Conservation (phyloP, 2,113 vertebrate genomes). For the Myanophis thanlyinensis region DNA sequence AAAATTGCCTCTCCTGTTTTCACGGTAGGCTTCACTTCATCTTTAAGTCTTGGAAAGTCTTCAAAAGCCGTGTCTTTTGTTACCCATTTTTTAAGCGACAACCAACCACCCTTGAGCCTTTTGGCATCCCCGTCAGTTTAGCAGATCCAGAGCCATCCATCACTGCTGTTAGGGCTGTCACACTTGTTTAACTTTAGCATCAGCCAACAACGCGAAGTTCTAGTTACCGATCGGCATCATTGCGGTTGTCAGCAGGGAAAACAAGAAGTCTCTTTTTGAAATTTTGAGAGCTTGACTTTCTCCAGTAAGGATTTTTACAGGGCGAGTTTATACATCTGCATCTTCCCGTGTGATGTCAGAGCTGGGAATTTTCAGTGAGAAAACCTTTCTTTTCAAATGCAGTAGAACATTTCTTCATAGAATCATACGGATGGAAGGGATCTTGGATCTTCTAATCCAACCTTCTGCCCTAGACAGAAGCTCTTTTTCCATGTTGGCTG, state of each 20-base stretch:
- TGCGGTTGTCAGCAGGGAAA: slow-evolving; percentile 40
- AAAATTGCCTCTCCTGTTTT: slow-evolving; percentile 65
- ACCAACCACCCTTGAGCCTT: slow-evolving; percentile 61
- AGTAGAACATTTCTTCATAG: neutral
- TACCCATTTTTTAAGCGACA: slow-evolving; percentile 74
- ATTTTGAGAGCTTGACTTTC: slow-evolving; percentile 25
- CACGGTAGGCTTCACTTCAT: slow-evolving; percentile 69
- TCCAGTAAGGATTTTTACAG: slow-evolving; percentile 20
- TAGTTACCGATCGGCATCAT: slow-evolving; percentile 64
- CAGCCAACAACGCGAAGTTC: slow-evolving; percentile 61
- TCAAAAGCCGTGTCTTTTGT: slow-evolving; percentile 63
- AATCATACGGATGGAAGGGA: neutral
- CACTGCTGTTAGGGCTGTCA: slow-evolving; percentile 73
- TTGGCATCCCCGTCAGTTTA: slow-evolving; percentile 67
- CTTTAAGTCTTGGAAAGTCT: slow-evolving; percentile 64
- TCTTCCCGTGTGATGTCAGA: neutral
- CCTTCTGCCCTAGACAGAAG: neutral
- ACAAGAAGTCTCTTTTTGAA: slow-evolving; percentile 25
- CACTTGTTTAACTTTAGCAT: slow-evolving; percentile 67
- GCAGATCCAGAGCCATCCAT: slow-evolving; percentile 68
- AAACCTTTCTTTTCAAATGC: neutral
- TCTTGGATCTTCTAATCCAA: neutral
- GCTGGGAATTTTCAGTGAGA: neutral
- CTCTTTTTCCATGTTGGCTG: too few species aligned
- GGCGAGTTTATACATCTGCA: slow-evolving; percentile 24